A percentile compares a stretch with the other conserved stretches of the same genome.
Evolutionary conservation across 2,797 vertebrate genomes (phyloP).

Genomic region (Pseudotriccus pelzelni): DNA sequence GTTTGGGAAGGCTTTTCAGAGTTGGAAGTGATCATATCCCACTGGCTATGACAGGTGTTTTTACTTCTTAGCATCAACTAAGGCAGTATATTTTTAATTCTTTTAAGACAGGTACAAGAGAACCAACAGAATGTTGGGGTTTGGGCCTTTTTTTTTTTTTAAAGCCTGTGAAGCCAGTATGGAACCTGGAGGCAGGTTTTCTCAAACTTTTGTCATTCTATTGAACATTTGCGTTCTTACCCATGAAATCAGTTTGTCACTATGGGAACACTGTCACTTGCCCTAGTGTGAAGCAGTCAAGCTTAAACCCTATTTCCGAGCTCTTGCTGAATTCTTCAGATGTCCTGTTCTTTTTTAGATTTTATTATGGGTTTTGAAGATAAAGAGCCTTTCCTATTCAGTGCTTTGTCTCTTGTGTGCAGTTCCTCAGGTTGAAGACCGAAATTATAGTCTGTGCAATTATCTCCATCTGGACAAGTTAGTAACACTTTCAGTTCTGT

Average conservation of each 20-base stretch:
- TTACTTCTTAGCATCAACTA: neutral
- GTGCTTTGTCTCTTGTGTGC: neutral
- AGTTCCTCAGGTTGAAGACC: neutral
- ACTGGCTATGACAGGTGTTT: neutral
- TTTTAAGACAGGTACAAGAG: neutral
- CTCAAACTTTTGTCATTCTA: neutral
- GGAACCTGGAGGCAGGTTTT: constrained; percentile 3
- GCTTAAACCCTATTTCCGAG: neutral
- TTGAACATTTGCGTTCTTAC: neutral
- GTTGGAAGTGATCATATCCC: neutral
- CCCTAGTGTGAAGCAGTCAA: neutral
- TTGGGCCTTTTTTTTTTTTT: neutral
- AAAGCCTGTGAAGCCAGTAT: neutral
- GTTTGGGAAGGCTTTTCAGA: neutral
- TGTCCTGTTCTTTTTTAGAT: neutral
- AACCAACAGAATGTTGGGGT: neutral
- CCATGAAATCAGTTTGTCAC: constrained; percentile 7
- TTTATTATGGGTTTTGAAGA: neutral
- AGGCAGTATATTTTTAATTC: constrained; percentile 19
- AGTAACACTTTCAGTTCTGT: neutral
- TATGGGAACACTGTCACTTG: neutral
- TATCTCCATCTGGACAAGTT: neutral
- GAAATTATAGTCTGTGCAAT: neutral
- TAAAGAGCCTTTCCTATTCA: neutral
- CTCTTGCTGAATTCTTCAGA: neutral